phyloP scores from a whole-genome alignment of 1,140 invertebrate genomes.

The Octopus sinensis region DNA sequence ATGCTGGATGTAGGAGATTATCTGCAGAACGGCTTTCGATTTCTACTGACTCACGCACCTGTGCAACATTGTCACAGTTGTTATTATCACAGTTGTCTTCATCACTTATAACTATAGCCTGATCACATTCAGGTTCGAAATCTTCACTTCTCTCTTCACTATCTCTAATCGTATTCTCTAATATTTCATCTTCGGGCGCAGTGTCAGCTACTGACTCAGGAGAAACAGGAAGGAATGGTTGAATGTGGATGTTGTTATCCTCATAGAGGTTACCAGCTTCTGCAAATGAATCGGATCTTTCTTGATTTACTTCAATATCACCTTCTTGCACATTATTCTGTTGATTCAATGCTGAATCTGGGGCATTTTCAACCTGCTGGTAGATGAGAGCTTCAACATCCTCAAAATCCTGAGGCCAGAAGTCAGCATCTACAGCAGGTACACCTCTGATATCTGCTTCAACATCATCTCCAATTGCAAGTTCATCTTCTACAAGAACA shows the following conservation, averaged over 20 bases:
- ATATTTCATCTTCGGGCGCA: neutral
- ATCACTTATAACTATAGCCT: conserved; percentile 20
- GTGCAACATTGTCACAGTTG: neutral
- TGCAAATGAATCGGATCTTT: too few relatives aligned
- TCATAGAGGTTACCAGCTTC: too few relatives aligned
- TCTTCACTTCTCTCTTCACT: conserved; percentile 23
- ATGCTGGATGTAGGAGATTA: too few relatives aligned
- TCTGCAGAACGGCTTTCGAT: too few relatives aligned
- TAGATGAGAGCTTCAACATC: neutral
- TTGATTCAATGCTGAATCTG: too few relatives aligned
- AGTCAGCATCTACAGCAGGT: neutral
- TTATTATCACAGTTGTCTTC: conserved; percentile 19
- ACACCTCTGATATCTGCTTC: conserved; percentile 1
- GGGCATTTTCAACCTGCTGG: neutral
- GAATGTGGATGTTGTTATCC: too few relatives aligned
- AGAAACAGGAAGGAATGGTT: too few relatives aligned
- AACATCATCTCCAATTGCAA: conserved; percentile 7
- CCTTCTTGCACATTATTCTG: too few relatives aligned
- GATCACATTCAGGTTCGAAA: conserved; percentile 32
- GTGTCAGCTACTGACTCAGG: too few relatives aligned
- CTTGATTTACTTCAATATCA: too few relatives aligned
- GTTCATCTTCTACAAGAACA: conserved; percentile 2
- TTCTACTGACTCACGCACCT: neutral
- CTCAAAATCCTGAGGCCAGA: neutral
- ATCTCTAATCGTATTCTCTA: neutral